Evolutionary conservation across 1,140 invertebrate species (phyloP).

Genomic region (Philopotamus ludificatus): DNA sequence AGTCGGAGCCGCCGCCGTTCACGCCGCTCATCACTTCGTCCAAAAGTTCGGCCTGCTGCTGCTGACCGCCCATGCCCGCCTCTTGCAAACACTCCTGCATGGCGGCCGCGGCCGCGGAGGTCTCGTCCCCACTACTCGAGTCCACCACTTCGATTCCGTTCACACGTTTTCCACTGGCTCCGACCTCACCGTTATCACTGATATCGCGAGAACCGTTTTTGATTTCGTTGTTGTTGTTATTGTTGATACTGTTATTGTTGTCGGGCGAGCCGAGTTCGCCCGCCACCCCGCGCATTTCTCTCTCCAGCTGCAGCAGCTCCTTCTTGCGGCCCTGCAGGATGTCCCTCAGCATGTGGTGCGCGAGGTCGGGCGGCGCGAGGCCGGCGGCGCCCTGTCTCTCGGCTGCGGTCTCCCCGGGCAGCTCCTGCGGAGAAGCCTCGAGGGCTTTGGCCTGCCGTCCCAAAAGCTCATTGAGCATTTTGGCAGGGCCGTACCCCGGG

Average conservation of each 20-base stretch:
- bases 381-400: slow-evolving; percentile 46
- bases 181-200: slow-evolving; percentile 46
- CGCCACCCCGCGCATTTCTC: slow-evolving; percentile 54
- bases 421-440: slow-evolving; percentile 44
- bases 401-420: slow-evolving; percentile 66
- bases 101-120: slow-evolving; percentile 58
- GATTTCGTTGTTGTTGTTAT: slow-evolving; percentile 51
- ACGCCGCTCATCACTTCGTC: slow-evolving; percentile 60
- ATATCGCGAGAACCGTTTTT: slow-evolving; percentile 35
- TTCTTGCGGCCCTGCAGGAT: slow-evolving; percentile 81
- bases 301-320: slow-evolving; percentile 66
- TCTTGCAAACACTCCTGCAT: slow-evolving; percentile 62
- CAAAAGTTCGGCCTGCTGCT: slow-evolving; percentile 55
- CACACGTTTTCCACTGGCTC: slow-evolving; percentile 43
- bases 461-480: slow-evolving; percentile 81
- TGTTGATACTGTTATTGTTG: slow-evolving; percentile 59
- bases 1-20: slow-evolving; percentile 68
- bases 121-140: slow-evolving; percentile 62
- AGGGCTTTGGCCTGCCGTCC: slow-evolving; percentile 67
- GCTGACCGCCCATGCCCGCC: slow-evolving; percentile 56
- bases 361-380: slow-evolving; percentile 60
- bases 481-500: slow-evolving; percentile 75
- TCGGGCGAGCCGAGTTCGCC: slow-evolving; percentile 44
- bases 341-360: slow-evolving; percentile 79
- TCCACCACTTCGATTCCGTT: slow-evolving; percentile 53